These are phyloP conservation scores for Microctonus aethiopoides DNA, from an alignment of 2,888 invertebrate species.

Conservation along the genomic window DNA sequence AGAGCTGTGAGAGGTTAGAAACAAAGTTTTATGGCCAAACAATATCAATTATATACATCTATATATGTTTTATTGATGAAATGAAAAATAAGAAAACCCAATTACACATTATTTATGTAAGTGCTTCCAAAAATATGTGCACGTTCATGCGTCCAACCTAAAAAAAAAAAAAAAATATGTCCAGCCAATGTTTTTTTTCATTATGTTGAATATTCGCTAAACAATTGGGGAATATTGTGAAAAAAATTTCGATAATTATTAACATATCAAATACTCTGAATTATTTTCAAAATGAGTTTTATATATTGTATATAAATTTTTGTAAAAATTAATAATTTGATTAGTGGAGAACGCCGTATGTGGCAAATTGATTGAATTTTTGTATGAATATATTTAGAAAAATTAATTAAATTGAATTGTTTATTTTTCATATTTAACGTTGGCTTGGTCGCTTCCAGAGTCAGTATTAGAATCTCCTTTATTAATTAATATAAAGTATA, in stretches of 20 bases:
- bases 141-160: conserved; percentile 48
- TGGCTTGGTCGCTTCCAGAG: conserved; percentile 60
- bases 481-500: conserved; percentile 36
- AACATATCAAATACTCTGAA: conserved; percentile 53
- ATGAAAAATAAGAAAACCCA: conserved; percentile 37
- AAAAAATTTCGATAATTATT: conserved; percentile 38
- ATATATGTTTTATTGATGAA: conserved; percentile 52
- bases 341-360: conserved; percentile 5
- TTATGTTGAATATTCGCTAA: neutral
- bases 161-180: conserved; percentile 45
- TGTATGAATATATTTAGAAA: too few relatives aligned
- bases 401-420: neutral
- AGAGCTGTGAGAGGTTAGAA: conserved; percentile 25
- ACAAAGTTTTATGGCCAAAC: conserved; percentile 56
- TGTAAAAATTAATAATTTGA: too few relatives aligned
- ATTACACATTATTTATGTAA: conserved; percentile 50
- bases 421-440: conserved; percentile 36
- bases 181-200: conserved; percentile 51
- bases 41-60: conserved; percentile 56
- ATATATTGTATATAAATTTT: neutral
- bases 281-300: conserved; percentile 32
- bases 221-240: neutral
- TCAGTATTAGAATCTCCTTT: conserved; percentile 54
- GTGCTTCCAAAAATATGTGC: conserved; percentile 57
- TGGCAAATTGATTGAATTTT: too few relatives aligned